Conservation (phyloP, 2,113 vertebrate genomes). For the Tachysurus fulvidraco region DNA sequence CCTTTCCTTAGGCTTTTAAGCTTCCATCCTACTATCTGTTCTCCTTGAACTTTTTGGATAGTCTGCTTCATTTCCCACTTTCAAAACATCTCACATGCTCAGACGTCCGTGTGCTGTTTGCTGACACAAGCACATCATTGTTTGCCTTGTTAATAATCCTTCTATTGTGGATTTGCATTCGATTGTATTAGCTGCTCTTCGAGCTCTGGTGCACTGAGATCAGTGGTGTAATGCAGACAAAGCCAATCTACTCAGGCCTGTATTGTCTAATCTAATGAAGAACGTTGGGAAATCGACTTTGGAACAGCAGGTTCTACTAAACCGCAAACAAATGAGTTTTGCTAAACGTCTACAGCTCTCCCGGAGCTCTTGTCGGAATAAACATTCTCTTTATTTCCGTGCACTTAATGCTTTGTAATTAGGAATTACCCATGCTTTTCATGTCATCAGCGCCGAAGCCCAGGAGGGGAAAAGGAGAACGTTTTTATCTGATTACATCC, state of each 20-base stretch:
- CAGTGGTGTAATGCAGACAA: neutral
- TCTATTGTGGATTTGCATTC: neutral
- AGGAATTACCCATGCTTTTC: slow-evolving; percentile 35
- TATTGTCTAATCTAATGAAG: slow-evolving; percentile 20
- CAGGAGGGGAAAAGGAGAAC: slow-evolving; percentile 11
- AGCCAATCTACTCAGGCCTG: neutral
- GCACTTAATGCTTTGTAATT: slow-evolving; percentile 40
- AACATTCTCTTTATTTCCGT: slow-evolving; percentile 25
- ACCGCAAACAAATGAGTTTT: neutral
- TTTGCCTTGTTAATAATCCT: neutral
- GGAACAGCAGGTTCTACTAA: neutral
- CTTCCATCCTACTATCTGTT: neutral
- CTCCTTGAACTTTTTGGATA: neutral
- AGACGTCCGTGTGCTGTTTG: neutral
- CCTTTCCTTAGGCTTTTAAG: neutral
- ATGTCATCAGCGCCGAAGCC: slow-evolving; percentile 1
- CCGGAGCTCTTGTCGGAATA: neutral
- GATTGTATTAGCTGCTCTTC: neutral
- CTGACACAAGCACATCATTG: neutral
- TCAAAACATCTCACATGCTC: neutral
- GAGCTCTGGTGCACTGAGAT: neutral
- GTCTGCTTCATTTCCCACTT: neutral
- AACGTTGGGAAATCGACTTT: slow-evolving; percentile 14
- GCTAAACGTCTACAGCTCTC: neutral
- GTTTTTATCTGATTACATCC: slow-evolving; percentile 24